These are phyloP conservation scores for Agelastica alni DNA, from an alignment of 2,888 invertebrate species.

Conservation along the genomic window DNA sequence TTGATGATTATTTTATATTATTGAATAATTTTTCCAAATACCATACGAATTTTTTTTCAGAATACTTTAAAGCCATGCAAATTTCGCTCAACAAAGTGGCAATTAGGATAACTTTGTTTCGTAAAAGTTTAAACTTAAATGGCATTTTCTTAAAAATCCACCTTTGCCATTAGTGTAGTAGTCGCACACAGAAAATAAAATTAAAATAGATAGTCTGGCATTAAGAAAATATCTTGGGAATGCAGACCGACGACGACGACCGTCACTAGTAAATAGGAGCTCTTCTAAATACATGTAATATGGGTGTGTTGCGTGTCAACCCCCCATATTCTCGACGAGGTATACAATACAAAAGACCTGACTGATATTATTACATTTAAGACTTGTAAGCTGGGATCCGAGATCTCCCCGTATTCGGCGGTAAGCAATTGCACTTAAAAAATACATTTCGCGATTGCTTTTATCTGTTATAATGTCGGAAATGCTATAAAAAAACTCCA, in stretches of 20 bases:
- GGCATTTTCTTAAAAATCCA: too few species aligned
- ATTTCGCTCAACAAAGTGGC: too few species aligned
- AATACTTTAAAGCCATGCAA: too few species aligned
- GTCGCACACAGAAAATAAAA: background rate
- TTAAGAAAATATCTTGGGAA: conserved; percentile 7
- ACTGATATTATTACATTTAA: conserved; percentile 53
- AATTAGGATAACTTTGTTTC: too few species aligned
- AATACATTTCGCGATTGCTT: background rate
- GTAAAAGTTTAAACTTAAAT: too few species aligned
- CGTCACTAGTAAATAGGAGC: conserved; percentile 2
- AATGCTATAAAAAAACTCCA: too few species aligned
- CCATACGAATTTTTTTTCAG: too few species aligned
- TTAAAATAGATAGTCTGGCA: background rate
- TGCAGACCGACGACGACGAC: background rate
- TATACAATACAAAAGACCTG: conserved; percentile 50
- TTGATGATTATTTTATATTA: too few species aligned
- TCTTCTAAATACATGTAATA: conserved; percentile 25
- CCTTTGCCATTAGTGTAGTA: too few species aligned
- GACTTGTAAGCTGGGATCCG: conserved; percentile 38
- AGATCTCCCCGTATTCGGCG: background rate
- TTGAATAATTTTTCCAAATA: too few species aligned
- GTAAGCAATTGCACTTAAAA: conserved; percentile 4
- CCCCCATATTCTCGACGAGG: conserved; percentile 45
- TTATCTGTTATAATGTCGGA: too few species aligned
- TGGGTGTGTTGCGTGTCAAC: conserved; percentile 44